Evolutionary conservation across 2,888 invertebrate species (phyloP).

Genomic region (Mesochorus sp.): DNA sequence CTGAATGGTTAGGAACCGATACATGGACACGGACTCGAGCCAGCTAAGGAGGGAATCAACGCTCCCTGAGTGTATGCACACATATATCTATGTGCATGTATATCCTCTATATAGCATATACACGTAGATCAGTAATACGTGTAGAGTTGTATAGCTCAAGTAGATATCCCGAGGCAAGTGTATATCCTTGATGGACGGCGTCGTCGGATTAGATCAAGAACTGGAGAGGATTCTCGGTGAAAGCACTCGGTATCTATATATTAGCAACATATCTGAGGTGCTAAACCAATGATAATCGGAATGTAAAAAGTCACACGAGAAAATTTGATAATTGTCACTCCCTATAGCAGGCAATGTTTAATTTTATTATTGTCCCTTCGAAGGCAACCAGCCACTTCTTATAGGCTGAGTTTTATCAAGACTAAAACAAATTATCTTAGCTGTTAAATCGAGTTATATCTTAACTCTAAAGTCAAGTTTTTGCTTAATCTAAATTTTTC

Average conservation of each 20-base stretch:
- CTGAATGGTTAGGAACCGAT: slow-evolving; percentile 36
- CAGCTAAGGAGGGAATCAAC: slow-evolving; percentile 29
- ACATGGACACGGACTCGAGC: slow-evolving; percentile 19
- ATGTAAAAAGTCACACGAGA: no score
- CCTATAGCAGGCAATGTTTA: no score
- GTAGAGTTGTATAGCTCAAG: slow-evolving; percentile 30
- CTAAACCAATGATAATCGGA: slow-evolving; percentile 22
- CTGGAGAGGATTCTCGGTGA: slow-evolving; percentile 38
- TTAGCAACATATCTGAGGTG: slow-evolving; percentile 26
- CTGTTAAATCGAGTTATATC: no score
- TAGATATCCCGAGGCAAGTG: slow-evolving; percentile 30
- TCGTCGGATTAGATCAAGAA: slow-evolving; percentile 51
- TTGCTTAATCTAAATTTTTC: no score
- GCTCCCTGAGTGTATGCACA: background rate
- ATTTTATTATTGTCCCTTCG: no score
- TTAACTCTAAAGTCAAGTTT: no score
- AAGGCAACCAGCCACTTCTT: no score
- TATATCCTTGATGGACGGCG: slow-evolving; percentile 47
- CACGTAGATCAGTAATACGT: no score
- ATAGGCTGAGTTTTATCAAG: no score
- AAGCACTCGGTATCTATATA: slow-evolving; percentile 29
- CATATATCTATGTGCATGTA: background rate
- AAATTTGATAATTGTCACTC: no score
- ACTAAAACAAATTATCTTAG: no score
- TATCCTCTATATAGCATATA: no score